Evolutionary conservation across 2,888 invertebrate genomes (phyloP).

Genomic region (Cerceris rybyensis): DNA sequence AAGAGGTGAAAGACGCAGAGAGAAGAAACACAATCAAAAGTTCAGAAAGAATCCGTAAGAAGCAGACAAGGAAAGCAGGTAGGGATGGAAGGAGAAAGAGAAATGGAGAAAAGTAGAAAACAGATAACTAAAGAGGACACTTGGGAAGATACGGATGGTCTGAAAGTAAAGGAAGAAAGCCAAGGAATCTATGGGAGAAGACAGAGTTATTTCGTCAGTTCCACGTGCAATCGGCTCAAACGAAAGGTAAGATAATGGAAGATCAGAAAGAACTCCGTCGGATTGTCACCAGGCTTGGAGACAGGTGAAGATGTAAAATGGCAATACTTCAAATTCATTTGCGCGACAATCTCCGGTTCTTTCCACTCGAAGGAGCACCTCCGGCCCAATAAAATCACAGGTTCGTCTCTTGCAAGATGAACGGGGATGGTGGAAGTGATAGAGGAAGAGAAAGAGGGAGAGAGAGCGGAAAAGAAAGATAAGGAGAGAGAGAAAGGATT

Average conservation of each 20-base stretch:
- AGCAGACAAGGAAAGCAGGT: not conserved
- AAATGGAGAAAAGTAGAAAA: not conserved
- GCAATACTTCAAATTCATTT: constrained; percentile 74
- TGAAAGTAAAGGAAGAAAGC: not conserved
- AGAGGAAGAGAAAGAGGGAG: constrained; percentile 2
- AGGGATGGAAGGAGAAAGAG: not conserved
- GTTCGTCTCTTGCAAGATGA: constrained; percentile 37
- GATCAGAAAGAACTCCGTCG: constrained; percentile 53
- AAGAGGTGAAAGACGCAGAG: not conserved
- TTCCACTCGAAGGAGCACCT: constrained; percentile 48
- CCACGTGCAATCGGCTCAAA: constrained; percentile 22
- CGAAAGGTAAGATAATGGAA: constrained; percentile 64
- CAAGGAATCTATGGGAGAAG: not conserved
- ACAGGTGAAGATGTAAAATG: constrained; percentile 68
- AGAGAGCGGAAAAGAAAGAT: constrained; percentile 9
- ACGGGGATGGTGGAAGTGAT: constrained; percentile 25
- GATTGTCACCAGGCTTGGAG: constrained; percentile 34
- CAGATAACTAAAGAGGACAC: not conserved
- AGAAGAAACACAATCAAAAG: not conserved
- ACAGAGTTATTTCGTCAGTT: not conserved
- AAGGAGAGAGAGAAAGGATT: not conserved
- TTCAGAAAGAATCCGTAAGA: not conserved
- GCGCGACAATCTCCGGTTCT: constrained; percentile 70
- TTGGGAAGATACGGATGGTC: not conserved
- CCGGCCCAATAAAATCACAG: constrained; percentile 62